phyloP scores from a whole-genome alignment of 2,113 vertebrate genomes.

The Vulpes vulpes region DNA sequence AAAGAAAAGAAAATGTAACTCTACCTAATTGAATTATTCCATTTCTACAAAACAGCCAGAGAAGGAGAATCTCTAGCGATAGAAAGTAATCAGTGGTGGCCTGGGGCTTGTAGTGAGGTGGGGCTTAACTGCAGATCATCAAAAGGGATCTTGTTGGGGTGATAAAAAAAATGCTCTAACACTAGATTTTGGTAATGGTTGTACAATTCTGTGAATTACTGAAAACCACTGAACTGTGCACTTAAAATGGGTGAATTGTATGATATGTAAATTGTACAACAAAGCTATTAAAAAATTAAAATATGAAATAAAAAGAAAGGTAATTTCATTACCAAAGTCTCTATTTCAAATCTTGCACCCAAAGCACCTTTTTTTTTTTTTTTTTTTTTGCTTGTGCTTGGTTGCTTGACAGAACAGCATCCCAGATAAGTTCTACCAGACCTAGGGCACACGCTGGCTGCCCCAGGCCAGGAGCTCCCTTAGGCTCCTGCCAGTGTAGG shows the following conservation, averaged over 20 bases:
- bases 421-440: background rate
- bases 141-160: background rate
- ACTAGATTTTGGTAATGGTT: background rate
- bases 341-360: background rate
- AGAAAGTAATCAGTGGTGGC: background rate
- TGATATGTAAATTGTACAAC: background rate
- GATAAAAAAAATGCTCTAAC: background rate
- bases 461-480: background rate
- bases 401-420: too few species aligned
- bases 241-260: background rate
- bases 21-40: background rate
- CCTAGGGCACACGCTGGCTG: background rate
- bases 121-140: background rate
- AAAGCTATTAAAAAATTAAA: conserved; percentile 33
- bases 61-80: background rate
- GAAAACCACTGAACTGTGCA: background rate
- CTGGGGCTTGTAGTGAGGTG: background rate
- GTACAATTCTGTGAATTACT: background rate
- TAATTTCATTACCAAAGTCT: background rate
- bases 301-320: background rate
- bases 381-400: background rate
- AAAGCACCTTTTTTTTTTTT: background rate
- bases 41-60: background rate
- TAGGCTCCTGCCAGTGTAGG: background rate
- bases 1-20: background rate